Conservation (phyloP, 2,797 vertebrate genomes). For the Enteromius radiatus region DNA sequence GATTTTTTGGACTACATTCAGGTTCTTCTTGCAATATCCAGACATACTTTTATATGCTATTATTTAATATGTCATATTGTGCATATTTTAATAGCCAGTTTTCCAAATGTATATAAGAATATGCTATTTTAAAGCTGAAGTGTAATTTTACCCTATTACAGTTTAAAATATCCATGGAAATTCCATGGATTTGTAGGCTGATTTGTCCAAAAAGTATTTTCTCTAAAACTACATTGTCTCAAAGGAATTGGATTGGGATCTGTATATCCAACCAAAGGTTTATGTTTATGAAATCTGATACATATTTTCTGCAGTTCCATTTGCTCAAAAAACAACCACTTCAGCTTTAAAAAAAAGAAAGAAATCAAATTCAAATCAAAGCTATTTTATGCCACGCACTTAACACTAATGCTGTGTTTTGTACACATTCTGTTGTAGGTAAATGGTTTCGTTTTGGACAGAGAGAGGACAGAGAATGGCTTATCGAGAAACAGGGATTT, state of each 20-base stretch:
- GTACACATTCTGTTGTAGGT: not conserved
- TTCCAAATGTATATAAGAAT: not conserved
- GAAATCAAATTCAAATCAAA: not conserved
- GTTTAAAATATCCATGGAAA: not conserved
- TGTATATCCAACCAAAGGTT: not conserved
- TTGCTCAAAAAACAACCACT: not conserved
- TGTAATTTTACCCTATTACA: not conserved
- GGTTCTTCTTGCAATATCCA: not conserved
- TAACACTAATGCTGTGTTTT: not conserved
- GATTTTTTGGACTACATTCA: not conserved
- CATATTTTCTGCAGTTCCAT: not conserved
- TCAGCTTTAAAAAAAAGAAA: conserved; percentile 18
- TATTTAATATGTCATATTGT: not conserved
- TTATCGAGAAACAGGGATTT: conserved; percentile 58
- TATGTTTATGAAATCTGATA: not conserved
- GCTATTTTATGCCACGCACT: not conserved
- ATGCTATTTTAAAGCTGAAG: conserved; percentile 6
- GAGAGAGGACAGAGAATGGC: conserved; percentile 69
- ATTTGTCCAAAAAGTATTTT: not conserved
- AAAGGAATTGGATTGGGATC: not conserved
- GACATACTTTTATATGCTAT: too few species aligned
- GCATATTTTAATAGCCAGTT: not conserved
- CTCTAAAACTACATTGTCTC: not conserved
- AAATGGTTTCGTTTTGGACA: not conserved
- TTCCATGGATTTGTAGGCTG: too few species aligned